Conservation (phyloP, 2,888 invertebrate species). For the Philonicus albiceps region DNA sequence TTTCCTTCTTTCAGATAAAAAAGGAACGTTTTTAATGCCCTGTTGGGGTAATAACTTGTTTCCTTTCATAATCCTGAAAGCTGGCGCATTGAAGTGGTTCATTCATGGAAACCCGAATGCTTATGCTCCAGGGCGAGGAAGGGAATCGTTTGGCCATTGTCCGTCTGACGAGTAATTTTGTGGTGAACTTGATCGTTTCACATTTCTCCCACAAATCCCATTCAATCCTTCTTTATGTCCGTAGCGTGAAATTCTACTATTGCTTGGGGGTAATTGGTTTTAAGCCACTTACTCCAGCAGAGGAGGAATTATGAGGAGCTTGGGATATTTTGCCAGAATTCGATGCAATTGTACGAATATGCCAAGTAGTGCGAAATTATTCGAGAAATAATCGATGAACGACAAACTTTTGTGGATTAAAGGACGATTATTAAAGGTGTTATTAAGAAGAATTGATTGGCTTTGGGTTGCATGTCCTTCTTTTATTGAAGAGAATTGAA, state of each 20-base stretch:
- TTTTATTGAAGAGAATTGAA: not conserved
- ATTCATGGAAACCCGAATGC: slow-evolving; percentile 6
- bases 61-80: slow-evolving; percentile 26
- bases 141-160: slow-evolving; percentile 19
- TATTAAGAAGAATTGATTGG: not conserved
- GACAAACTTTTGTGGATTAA: not conserved
- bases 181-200: slow-evolving; percentile 27
- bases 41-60: slow-evolving; percentile 28
- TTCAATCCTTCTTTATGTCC: slow-evolving; percentile 19
- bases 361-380: not conserved
- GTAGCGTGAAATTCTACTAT: not conserved
- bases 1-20: not conserved
- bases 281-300: not conserved
- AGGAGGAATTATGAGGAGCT: not conserved
- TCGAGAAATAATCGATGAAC: not conserved
- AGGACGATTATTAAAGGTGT: not conserved
- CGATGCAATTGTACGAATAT: not conserved
- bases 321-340: not conserved
- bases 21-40: not conserved
- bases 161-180: slow-evolving; percentile 18
- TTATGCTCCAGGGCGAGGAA: not conserved
- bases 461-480: not conserved
- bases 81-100: not conserved
- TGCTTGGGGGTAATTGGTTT: not conserved
- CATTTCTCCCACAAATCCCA: slow-evolving; percentile 7